These are phyloP conservation scores for Drosophila birchii DNA, from an alignment of 2,888 invertebrate genomes.

Conservation along the genomic window DNA sequence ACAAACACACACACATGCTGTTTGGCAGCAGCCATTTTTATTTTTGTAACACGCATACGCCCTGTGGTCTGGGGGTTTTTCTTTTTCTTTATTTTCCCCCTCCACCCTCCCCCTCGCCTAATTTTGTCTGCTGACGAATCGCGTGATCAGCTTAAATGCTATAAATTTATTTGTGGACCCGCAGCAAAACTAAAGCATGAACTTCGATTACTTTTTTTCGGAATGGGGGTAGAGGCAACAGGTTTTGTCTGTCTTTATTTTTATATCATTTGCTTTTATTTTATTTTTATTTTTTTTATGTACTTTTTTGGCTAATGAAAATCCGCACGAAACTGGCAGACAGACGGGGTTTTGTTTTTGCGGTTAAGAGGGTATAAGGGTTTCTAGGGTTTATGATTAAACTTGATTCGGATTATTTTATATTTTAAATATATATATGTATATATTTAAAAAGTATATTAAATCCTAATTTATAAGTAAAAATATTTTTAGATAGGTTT, in stretches of 20 bases:
- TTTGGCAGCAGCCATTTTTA: constrained; percentile 59
- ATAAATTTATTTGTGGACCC: constrained; percentile 74
- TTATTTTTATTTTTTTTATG: constrained; percentile 61
- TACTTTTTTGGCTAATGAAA: constrained; percentile 73
- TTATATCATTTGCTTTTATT: constrained; percentile 57
- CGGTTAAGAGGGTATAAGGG: neutral
- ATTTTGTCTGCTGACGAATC: constrained; percentile 40
- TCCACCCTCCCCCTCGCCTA: neutral
- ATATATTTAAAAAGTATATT: neutral
- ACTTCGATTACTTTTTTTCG: constrained; percentile 72
- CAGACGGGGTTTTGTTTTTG: constrained; percentile 32
- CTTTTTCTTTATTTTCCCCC: neutral
- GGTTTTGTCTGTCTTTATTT: constrained; percentile 43
- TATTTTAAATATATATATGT: too few species aligned
- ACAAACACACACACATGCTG: constrained; percentile 32
- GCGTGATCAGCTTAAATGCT: constrained; percentile 76
- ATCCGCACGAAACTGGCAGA: constrained; percentile 72
- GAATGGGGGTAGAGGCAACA: constrained; percentile 56
- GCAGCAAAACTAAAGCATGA: constrained; percentile 64
- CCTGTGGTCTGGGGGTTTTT: constrained; percentile 25
- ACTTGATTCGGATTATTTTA: neutral
- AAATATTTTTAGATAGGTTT: neutral
- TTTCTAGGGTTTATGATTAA: neutral
- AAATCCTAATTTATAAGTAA: neutral
- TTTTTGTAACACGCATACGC: constrained; percentile 70